Conservation (phyloP, 2,113 vertebrate genomes). For the Mus pahari region DNA sequence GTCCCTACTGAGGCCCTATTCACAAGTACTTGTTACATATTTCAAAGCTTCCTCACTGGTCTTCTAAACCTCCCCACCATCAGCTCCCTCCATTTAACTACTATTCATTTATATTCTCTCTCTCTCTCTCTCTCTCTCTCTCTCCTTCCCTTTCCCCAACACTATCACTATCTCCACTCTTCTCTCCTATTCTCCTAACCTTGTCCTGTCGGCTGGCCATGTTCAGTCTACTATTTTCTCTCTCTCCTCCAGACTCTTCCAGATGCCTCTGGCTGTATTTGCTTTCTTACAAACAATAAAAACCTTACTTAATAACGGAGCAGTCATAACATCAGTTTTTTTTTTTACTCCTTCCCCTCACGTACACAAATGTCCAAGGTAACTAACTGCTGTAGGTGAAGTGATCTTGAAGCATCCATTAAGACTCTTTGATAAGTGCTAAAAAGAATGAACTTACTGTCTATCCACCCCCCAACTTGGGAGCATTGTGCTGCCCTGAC, state of each 20-base stretch:
- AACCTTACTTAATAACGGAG: background rate
- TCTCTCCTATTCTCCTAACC: background rate
- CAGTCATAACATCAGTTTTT: background rate
- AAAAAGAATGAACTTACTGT: slow-evolving; percentile 46
- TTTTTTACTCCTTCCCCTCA: background rate
- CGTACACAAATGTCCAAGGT: background rate
- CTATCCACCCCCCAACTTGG: background rate
- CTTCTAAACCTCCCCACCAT: too few relatives aligned
- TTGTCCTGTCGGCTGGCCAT: background rate
- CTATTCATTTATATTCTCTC: background rate
- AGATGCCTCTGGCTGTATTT: background rate
- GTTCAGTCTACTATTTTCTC: background rate
- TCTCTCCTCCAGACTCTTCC: background rate
- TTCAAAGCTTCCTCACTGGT: background rate
- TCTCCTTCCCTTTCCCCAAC: background rate
- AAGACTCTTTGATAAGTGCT: slow-evolving; percentile 49
- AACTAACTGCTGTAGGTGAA: slow-evolving; percentile 56
- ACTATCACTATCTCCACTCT: background rate
- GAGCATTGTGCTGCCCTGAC: background rate
- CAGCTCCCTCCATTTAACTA: background rate
- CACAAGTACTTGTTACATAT: background rate
- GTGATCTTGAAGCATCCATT: slow-evolving; percentile 59
- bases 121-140: too few relatives aligned
- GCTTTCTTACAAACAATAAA: background rate
- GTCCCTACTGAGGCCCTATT: background rate